Base-by-base conservation (phyloP, 2,888 invertebrate species). In the Aspidiotus destructor region DNA sequence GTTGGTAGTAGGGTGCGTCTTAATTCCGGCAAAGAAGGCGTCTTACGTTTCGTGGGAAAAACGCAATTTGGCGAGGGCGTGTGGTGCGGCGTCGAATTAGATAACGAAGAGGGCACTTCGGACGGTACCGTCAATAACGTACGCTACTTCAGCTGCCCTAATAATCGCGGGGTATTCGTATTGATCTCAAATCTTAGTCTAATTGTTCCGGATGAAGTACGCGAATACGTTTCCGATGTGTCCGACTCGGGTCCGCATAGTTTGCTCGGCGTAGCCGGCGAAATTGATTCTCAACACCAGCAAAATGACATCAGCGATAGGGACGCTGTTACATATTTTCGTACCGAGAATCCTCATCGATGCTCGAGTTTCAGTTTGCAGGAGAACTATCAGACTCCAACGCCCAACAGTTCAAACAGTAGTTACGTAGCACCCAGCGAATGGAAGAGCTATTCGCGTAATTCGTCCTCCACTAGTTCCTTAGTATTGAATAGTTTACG, bases 11-110 rank as follows among this genome's bases (percentile, higher is more conserved):
- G 77, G 28, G 79, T 81, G 1, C 73, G 75, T 41, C 78, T 81
- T 16, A 75, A 78, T 11, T 80, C 80, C 0, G 75, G 76, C 13
- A 79, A 79, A 72, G 73, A 74, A 8, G 86, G 86, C 2, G 78
- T 78, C 15, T 76, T 86, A 48, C 78, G 81, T 9, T 84, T 79
- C 76, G 78, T 83, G 71, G 86, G 86, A 6, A 76, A 77, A 69
- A 79, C 79, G 71, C 79, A 82, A 60, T 78, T 82, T 58, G 83
- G 82, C 52, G 77, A 78, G 11, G 83, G 83, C 5, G 71, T 80
- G 17, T 86, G 84, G 83, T 85, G 85, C 76, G 86, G 86, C 9
- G 78, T 86, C 60, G 85, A 85, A 76, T 76, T 86, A 67, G 78
- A 79, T 68, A 78, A 79, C 58, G 77, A 81, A 7, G 79, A 80